A percentile compares a stretch with the other conserved stretches of the same genome.
These are phyloP conservation scores for Carpatolechia fugitivella DNA, from an alignment of 2,888 invertebrate species.

Conservation along the genomic window DNA sequence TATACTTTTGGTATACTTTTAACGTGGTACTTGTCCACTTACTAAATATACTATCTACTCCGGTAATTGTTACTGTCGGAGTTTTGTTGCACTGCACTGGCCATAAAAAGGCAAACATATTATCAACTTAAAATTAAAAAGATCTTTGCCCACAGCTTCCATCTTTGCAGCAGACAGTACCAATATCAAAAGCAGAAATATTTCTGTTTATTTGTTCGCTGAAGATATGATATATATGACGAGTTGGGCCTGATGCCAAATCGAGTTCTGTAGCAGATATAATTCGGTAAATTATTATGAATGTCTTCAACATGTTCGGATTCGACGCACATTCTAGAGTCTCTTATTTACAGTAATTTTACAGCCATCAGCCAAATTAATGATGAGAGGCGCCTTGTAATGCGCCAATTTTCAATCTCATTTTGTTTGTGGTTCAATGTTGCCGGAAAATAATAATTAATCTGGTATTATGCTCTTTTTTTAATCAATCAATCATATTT, in stretches of 20 bases:
- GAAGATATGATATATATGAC: constrained; percentile 53
- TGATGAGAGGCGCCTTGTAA: background rate
- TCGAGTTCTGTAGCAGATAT: constrained; percentile 51
- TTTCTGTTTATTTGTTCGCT: constrained; percentile 44
- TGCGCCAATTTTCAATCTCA: background rate
- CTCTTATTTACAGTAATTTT: constrained; percentile 24
- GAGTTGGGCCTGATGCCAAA: constrained; percentile 57
- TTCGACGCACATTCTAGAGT: constrained; percentile 35
- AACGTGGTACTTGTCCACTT: no score
- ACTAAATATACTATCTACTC: no score
- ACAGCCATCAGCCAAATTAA: constrained; percentile 3
- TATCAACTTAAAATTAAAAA: background rate
- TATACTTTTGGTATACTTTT: no score
- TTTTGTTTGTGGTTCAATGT: background rate
- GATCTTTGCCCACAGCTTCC: background rate
- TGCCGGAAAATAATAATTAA: background rate
- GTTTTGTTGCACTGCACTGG: no score
- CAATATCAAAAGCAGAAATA: constrained; percentile 16
- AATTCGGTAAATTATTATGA: constrained; percentile 50
- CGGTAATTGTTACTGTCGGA: no score
- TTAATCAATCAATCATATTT: no score
- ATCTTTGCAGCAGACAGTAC: background rate
- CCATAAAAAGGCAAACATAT: background rate
- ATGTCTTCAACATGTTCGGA: constrained; percentile 47
- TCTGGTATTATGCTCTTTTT: no score